Percentiles rank a stretch among this genome's conserved stretches.
Conservation (phyloP, 1,140 invertebrate species). For the Drosophila sproati region DNA sequence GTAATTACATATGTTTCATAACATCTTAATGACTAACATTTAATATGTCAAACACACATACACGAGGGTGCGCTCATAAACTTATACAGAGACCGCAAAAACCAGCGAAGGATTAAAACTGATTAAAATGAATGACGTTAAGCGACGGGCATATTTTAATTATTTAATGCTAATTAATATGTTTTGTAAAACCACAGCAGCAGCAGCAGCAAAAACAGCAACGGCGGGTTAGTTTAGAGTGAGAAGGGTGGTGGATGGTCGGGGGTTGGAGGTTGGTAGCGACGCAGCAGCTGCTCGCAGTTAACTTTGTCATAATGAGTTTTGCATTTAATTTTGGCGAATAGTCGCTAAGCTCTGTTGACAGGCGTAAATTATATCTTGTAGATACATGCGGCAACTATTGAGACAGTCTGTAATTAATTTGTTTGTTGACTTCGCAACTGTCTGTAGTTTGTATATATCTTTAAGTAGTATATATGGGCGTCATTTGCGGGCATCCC, state of each 20-base stretch:
- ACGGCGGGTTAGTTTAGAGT: background rate
- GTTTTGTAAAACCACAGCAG: conserved; percentile 79
- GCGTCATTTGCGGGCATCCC: conserved; percentile 57
- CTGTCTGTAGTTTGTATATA: conserved; percentile 35
- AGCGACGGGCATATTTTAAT: conserved; percentile 80
- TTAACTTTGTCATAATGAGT: conserved; percentile 82
- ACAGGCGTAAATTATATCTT: conserved; percentile 67
- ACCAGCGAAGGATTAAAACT: conserved; percentile 74
- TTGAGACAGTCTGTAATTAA: conserved; percentile 80
- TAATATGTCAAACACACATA: conserved; percentile 43
- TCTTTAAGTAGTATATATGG: conserved; percentile 50
- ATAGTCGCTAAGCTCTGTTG: conserved; percentile 72
- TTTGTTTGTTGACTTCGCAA: conserved; percentile 83
- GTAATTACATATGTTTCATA: conserved; percentile 48
- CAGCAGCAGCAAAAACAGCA: conserved; percentile 29
- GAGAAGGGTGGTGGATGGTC: background rate
- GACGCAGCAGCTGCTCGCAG: conserved; percentile 57
- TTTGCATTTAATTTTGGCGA: conserved; percentile 79
- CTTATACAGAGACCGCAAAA: conserved; percentile 58
- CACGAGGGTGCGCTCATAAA: background rate
- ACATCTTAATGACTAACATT: conserved; percentile 68
- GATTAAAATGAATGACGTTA: conserved; percentile 82
- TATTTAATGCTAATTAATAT: conserved; percentile 84
- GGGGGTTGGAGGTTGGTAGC: background rate
- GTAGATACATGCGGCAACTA: conserved; percentile 74